These are phyloP conservation scores for Botia kubotai DNA, from an alignment of 2,797 vertebrate genomes.

Conservation along the genomic window DNA sequence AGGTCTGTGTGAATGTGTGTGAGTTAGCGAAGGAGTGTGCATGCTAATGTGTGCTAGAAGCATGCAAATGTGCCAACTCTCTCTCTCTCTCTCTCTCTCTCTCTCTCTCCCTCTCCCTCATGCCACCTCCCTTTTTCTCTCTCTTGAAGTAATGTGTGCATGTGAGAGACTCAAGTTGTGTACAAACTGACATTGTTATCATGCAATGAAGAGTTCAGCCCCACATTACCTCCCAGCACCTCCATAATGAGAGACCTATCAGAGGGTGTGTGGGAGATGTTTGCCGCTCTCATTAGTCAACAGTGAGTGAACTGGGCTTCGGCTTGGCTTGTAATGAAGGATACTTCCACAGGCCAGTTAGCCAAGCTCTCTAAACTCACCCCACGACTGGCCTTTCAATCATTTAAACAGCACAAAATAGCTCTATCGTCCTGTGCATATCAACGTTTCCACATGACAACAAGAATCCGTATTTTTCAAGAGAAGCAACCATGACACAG, in stretches of 20 bases:
- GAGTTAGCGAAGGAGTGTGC: neutral
- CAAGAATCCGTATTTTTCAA: constrained; percentile 17
- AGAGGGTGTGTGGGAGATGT: constrained; percentile 40
- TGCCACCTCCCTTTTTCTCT: neutral
- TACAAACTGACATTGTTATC: constrained; percentile 48
- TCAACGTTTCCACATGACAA: neutral
- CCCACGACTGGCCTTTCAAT: constrained; percentile 27
- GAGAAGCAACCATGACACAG: too few relatives aligned
- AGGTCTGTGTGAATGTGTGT: constrained; percentile 16
- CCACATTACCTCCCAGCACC: constrained; percentile 37
- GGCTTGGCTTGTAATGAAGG: constrained; percentile 27
- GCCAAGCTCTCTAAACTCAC: constrained; percentile 19
- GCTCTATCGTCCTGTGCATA: neutral
- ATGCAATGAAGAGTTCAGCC: constrained; percentile 54
- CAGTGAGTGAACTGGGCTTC: constrained; percentile 57
- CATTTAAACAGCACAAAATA: constrained; percentile 25
- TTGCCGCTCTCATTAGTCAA: constrained; percentile 51
- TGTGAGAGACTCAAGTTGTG: neutral
- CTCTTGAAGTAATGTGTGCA: constrained; percentile 3
- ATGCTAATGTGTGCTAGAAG: constrained; percentile 23
- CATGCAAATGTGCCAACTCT: neutral
- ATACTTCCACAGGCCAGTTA: constrained; percentile 18
- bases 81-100: neutral
- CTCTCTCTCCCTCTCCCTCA: too few relatives aligned
- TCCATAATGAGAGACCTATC: constrained; percentile 59